phyloP scores from a whole-genome alignment of 1,140 invertebrate species.

The Zaprionus kolodkinae region DNA sequence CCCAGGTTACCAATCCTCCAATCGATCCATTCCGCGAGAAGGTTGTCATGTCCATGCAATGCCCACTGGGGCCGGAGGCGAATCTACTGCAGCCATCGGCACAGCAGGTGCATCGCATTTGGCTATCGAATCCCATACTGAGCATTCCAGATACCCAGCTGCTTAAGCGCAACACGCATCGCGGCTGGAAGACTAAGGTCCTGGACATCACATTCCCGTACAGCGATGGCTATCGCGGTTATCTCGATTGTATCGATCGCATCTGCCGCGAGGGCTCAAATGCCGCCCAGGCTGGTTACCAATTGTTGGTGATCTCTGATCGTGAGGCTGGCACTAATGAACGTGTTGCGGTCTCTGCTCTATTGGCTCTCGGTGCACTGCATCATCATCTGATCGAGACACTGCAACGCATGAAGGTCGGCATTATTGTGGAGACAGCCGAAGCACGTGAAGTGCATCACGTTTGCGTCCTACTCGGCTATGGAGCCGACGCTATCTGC shows the following conservation, averaged over 20 bases:
- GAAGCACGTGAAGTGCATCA: constrained; percentile 98
- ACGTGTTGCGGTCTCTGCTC: constrained; percentile 91
- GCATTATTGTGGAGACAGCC: constrained; percentile 95
- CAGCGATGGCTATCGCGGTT: constrained; percentile 88
- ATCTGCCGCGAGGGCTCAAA: constrained; percentile 92
- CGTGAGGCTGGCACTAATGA: constrained; percentile 88
- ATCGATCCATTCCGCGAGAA: constrained; percentile 99
- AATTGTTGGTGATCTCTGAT: constrained; percentile 96
- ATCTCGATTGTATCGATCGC: constrained; percentile 91
- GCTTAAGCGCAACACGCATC: constrained; percentile 92
- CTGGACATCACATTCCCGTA: constrained; percentile 96
- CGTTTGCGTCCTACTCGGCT: constrained; percentile 97
- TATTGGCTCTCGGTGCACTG: constrained; percentile 95
- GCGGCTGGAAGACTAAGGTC: constrained; percentile 95
- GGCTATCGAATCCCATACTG: constrained; percentile 97
- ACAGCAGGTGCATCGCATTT: constrained; percentile 96
- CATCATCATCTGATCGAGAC: constrained; percentile 98
- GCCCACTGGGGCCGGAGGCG: constrained; percentile 95
- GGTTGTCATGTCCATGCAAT: constrained; percentile 98
- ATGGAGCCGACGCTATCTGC: constrained; percentile 98
- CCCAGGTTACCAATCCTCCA: constrained; percentile 99
- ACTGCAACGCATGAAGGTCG: constrained; percentile 97
- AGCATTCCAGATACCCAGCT: constrained; percentile 96
- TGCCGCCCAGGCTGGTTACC: constrained; percentile 92
- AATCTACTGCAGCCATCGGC: constrained; percentile 97